Percentiles rank a stretch among this genome's conserved stretches.
phyloP scores from a whole-genome alignment of 1,140 invertebrate genomes.

The Drosophila suzukii region DNA sequence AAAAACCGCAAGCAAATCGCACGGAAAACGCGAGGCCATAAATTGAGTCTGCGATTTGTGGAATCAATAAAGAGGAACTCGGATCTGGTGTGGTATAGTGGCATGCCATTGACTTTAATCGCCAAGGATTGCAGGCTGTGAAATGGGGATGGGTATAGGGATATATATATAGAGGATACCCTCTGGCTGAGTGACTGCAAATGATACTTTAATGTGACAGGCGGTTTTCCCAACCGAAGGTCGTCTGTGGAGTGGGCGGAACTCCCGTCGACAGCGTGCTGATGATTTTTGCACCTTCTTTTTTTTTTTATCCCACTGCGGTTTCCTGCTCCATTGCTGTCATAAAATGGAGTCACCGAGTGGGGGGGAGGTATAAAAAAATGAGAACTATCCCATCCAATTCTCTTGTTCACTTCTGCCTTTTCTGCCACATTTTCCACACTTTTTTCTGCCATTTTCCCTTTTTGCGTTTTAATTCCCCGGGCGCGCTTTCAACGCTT shows the following conservation, averaged over 20 bases:
- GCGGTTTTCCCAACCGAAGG: conserved; percentile 29
- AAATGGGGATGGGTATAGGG: not conserved
- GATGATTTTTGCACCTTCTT: conserved; percentile 80
- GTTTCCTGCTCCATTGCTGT: conserved; percentile 67
- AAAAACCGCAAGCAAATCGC: conserved; percentile 35
- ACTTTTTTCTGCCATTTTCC: conserved; percentile 6
- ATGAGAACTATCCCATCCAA: conserved; percentile 57
- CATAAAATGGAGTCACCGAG: conserved; percentile 32
- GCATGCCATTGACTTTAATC: conserved; percentile 69
- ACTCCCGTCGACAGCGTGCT: conserved; percentile 65
- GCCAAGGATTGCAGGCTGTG: conserved; percentile 11
- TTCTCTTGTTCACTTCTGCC: conserved; percentile 41
- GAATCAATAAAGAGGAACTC: conserved; percentile 53
- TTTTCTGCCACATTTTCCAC: conserved; percentile 13
- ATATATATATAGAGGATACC: not conserved
- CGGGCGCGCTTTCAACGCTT: conserved; percentile 80
- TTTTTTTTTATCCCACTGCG: conserved; percentile 32
- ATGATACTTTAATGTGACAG: conserved; percentile 82
- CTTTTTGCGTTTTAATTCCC: conserved; percentile 73
- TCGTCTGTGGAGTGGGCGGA: not conserved
- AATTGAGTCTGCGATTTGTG: conserved; percentile 64
- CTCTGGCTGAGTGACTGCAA: conserved; percentile 55
- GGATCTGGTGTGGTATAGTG: not conserved
- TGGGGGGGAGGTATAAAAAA: not conserved
- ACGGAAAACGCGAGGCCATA: conserved; percentile 50